Evolutionary conservation across 2,888 invertebrate genomes (phyloP), one percentile per base, ranked within the genome.

Genomic region (Epinotia demarniana): DNA sequence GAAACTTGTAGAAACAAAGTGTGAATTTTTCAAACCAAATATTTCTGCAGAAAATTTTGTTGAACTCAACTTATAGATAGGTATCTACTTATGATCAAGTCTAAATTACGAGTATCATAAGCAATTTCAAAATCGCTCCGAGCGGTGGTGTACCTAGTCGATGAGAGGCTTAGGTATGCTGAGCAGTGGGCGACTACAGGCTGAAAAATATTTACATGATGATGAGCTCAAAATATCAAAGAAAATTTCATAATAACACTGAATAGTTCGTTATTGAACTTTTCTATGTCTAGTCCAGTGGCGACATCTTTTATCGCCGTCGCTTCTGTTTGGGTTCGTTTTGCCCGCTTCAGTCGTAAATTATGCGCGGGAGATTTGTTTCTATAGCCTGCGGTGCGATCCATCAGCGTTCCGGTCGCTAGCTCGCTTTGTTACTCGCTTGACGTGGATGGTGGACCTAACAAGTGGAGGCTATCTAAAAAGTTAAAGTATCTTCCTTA

Each of bases 281-380:
- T 69, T 80, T 84, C 81, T 86, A 92, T 91, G 91, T 92, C 91
- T 90, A 89, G 89, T 89, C 88, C 86, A 85, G 88, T 89, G 87
- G 90, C 87, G 92, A 92, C 91, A 93, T 92, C 92, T 91, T 90
- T 92, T 91, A 92, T 91, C 91, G 87, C 86, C 85, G 83, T 85
- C 87, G 88, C 88, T 90, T 85, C 88, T 89, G 89, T 90, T 90
- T 90, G 87, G 87, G 89, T 89, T 86, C 87, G 87, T 89, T 89
- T 90, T 89, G 3, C 53, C n/a, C 53, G 90, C 90, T 90, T 90
- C 89, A 83, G 86, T 89, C 87, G 90, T 93, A 91, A 94, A 91
- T 93, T 92, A 92, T 93, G 89, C 86, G 89, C 82, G 89, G 88
- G 90, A 92, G 92, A 93, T 92, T 93, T 93, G 93, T 92, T 91